phyloP scores from a whole-genome alignment of 2,797 vertebrate species.

The Furcifer pardalis region DNA sequence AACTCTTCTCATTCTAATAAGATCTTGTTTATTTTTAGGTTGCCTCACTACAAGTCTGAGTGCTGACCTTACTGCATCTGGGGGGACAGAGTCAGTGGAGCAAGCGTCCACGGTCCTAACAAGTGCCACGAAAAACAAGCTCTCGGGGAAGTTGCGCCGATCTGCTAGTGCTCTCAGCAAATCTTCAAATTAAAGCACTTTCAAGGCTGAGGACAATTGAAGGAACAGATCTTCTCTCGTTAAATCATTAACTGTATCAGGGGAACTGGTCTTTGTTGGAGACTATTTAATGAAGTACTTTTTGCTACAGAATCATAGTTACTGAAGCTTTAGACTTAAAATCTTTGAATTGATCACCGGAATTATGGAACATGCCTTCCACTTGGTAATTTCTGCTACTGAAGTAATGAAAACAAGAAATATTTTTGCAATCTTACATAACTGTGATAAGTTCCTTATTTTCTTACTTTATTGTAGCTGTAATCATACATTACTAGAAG shows the following conservation, averaged over 20 bases:
- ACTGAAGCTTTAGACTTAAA: neutral
- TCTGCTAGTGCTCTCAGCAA: slow-evolving; percentile 84
- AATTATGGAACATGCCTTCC: accelerated
- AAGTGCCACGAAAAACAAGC: slow-evolving; percentile 76
- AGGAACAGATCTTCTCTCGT: neutral
- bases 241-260: neutral
- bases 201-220: neutral
- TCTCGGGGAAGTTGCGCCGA: slow-evolving; percentile 79
- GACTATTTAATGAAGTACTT: accelerated
- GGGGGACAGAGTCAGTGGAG: slow-evolving; percentile 61
- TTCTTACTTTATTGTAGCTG: neutral
- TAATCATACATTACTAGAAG: neutral
- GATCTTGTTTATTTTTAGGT: slow-evolving; percentile 75
- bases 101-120: slow-evolving; percentile 79
- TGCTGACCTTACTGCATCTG: slow-evolving; percentile 70
- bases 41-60: slow-evolving; percentile 81
- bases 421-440: neutral
- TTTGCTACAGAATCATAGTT: neutral
- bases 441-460: neutral
- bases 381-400: accelerated
- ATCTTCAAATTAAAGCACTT: slow-evolving; percentile 76
- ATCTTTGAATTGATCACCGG: neutral
- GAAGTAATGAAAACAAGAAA: neutral
- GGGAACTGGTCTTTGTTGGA: neutral
- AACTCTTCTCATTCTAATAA: neutral